Base-by-base conservation (phyloP, 2,113 vertebrate genomes). In the Gasterosteus nipponicus region DNA sequence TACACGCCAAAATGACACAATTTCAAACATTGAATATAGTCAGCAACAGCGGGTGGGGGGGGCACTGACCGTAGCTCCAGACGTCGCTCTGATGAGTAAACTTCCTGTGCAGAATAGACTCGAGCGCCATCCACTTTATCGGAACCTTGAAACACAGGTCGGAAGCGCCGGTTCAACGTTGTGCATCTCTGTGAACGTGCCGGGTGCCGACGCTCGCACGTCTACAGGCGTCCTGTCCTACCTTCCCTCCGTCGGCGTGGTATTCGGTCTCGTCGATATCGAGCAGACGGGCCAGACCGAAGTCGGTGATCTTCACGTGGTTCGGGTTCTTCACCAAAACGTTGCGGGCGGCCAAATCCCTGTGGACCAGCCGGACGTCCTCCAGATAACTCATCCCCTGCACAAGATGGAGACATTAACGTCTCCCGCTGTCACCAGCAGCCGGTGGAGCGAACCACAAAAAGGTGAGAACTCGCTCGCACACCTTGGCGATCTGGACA, bases 51-150 rank as follows among this genome's bases (percentile, higher is more conserved):
- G 18, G 41, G 46, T n/a, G 63, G 59, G 18, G 22, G 22, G 22
- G 22, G 22, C 1, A 60, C 91, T 0, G 49, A 99, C 98, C 98
- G 0, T 99, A 99, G 86, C 98, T 99, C 98, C 98, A 99, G 58
- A 99, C 98, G 0, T 99, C 98, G 44, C 98, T 99, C 93, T 99
- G 98, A 89, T 99, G 97, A 4, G 98, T 99, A 91, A 99, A 99
- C 86, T 81, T 96, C 49, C 98, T 93, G 84, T 97, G 96, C 11
- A 98, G 93, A 84, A 99, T 99, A 41, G 97, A 99, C 86, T 99
- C 98, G 82, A 99, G 78, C 0, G 98, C 98, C 98, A 99, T 99
- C 98, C 98, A 99, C 89, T 99, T 99, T 90, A 99, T 99, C 5
- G 98, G 97, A 0, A 99, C 97, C 98, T 99, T 66, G 9, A 53